Evolutionary conservation across 2,113 vertebrate genomes (phyloP).

Genomic region (Pandion haliaetus): DNA sequence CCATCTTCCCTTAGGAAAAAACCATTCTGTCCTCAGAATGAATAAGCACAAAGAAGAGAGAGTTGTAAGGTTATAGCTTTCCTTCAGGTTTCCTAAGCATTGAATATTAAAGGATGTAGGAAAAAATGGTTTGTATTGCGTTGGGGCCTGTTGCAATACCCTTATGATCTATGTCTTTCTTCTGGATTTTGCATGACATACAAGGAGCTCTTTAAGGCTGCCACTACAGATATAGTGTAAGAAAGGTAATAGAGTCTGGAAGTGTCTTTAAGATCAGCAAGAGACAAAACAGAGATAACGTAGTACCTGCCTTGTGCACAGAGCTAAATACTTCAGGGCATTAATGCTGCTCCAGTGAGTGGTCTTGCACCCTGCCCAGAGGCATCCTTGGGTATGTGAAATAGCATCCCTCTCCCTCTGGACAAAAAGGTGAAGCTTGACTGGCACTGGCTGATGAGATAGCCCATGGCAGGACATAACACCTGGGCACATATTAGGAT

Average conservation of each 20-base stretch:
- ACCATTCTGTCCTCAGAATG: neutral
- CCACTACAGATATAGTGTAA: neutral
- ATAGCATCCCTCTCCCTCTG: neutral
- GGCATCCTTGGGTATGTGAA: neutral
- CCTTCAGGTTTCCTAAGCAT: neutral
- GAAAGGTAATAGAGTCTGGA: neutral
- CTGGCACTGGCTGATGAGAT: neutral
- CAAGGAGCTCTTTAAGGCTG: neutral
- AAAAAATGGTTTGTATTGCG: neutral
- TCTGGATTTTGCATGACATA: neutral
- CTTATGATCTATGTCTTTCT: neutral
- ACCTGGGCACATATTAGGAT: neutral
- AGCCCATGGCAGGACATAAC: neutral
- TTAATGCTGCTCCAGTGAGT: neutral
- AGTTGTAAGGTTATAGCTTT: neutral
- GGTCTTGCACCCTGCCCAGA: neutral
- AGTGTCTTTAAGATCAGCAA: neutral
- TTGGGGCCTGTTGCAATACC: neutral
- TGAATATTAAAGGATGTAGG: neutral
- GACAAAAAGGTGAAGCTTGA: neutral
- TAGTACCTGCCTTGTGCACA: fast-evolving
- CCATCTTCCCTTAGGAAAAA: neutral
- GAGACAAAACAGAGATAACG: neutral
- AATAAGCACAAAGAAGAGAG: neutral
- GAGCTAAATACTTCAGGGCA: neutral